Base-by-base conservation (phyloP, 2,797 vertebrate genomes). In the Typhlichthys eigenmanni region DNA sequence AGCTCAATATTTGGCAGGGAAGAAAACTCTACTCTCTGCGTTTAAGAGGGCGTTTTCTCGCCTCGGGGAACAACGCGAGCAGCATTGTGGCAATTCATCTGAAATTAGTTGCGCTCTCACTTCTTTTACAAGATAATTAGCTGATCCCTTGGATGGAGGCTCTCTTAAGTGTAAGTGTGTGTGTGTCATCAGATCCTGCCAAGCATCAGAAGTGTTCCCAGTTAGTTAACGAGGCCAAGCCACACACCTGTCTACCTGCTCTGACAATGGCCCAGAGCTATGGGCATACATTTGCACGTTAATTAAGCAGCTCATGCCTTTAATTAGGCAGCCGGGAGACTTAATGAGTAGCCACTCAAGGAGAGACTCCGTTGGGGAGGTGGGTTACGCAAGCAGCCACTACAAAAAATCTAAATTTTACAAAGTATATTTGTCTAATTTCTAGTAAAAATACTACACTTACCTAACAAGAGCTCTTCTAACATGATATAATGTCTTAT, bases 121-220 rank as follows among this genome's bases (percentile, higher is more conserved):
- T 82, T 82, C 77, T 83, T 79, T 85, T 75, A 82, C 75, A 82
- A 85, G 81, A 89, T 82, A 89, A 90, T 89, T 89, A 89, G 84
- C 83, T 85, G 82, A 85, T 87, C 72, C 66, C 75, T 69, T 64
- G 76, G 65, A 83, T 85, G 66, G 75, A 60, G 68, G 57, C 62
- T 76, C 71, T 66, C 78, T 71, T 80, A 72, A 81, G 73, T 76
- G 70, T 51, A 38, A 54, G 51, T 43, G 49, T 55, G 17, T 38
- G 69, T 29, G 55, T 58, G 80, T 75, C 57, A 16, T 83, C 74
- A 67, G 60, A 81, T 75, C 62, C 59, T 81, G 81, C 75, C 85
- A 87, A 87, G 84, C 78, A 82, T 82, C 74, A 59, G 57, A 47
- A 82, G 82, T 69, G 75, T 72, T 78, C 62, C 83, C 85, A 89